Evolutionary conservation across 2,113 vertebrate genomes (phyloP).

Genomic region (Felis catus): DNA sequence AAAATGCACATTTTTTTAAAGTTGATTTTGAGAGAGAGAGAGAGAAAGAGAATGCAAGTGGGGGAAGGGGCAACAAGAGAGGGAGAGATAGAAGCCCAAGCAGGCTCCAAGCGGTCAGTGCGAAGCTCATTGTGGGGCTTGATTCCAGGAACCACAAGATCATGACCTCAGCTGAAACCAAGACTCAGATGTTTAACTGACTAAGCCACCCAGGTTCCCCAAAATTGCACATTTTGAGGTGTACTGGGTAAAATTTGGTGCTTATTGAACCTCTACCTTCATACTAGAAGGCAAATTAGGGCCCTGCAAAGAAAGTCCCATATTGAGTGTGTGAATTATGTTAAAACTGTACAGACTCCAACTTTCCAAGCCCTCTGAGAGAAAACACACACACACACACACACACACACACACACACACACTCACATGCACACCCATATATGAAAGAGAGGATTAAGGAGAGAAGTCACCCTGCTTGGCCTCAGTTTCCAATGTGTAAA

Average conservation of each 20-base stretch:
- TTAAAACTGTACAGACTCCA: background rate
- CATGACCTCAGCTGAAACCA: too few species aligned
- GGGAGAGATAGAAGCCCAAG: too few species aligned
- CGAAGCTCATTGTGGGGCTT: too few species aligned
- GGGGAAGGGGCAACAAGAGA: too few species aligned
- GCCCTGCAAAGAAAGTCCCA: background rate
- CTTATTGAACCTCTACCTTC: background rate
- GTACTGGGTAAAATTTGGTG: background rate
- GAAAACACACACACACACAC: too few species aligned
- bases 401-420: background rate
- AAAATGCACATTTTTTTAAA: too few species aligned
- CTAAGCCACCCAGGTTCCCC: too few species aligned
- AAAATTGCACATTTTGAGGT: background rate
- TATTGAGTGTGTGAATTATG: background rate
- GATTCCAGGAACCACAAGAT: too few species aligned
- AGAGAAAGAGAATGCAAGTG: too few species aligned
- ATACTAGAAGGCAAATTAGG: background rate
- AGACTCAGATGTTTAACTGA: too few species aligned
- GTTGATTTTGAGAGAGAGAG: too few species aligned
- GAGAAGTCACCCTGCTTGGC: background rate
- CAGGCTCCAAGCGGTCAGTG: too few species aligned
- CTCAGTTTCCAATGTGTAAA: conserved; percentile 2
- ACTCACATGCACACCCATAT: background rate
- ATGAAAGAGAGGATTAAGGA: background rate
- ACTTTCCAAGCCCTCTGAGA: background rate